phyloP scores from a whole-genome alignment of 2,113 vertebrate genomes.

The Phycodurus eques region DNA sequence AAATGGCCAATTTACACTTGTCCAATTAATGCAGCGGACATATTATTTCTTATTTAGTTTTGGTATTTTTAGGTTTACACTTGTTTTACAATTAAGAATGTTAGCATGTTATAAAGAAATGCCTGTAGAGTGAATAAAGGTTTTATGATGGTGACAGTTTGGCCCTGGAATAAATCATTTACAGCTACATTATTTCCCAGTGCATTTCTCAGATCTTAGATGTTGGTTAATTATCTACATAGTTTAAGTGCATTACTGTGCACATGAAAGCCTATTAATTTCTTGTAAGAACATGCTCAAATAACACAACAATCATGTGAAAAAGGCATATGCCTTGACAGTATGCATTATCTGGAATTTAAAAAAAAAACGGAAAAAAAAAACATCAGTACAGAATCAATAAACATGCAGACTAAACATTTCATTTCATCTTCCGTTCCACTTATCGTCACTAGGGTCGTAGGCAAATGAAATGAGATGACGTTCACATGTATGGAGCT shows the following conservation, averaged over 20 bases:
- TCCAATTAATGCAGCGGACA: no score
- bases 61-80: no score
- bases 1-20: no score
- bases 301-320: not conserved
- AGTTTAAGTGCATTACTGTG: not conserved
- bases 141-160: not conserved
- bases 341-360: not conserved
- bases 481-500: constrained; percentile 30
- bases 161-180: no score
- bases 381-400: not conserved
- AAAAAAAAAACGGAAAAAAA: no score
- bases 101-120: no score
- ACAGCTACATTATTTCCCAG: no score
- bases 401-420: not conserved
- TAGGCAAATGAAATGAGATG: constrained; percentile 62
- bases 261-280: not conserved
- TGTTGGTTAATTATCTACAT: not conserved
- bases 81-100: no score
- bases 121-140: no score
- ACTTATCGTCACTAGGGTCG: no score
- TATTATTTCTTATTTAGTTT: no score
- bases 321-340: not conserved
- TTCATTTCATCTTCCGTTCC: no score
- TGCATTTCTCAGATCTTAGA: not conserved
- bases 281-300: not conserved